A percentile compares a stretch with the other conserved stretches of the same genome.
Evolutionary conservation across 92 coral and sea anemone species (phyloP).

Genomic region (Porites rus): DNA sequence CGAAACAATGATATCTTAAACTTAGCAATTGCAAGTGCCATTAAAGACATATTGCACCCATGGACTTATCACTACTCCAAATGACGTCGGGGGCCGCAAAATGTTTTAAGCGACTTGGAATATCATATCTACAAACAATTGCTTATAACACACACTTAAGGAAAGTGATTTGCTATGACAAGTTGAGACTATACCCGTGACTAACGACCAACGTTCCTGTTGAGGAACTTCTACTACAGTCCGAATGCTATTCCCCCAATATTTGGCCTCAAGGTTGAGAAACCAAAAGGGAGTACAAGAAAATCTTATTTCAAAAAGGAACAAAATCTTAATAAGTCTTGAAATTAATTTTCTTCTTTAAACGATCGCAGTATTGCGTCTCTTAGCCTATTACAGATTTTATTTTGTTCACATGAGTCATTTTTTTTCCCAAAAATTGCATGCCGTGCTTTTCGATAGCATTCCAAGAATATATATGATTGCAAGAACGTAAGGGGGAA

Average conservation of each 20-base stretch:
- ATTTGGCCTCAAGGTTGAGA: neutral
- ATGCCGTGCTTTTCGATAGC: neutral
- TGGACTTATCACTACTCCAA: too few relatives aligned
- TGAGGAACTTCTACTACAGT: neutral
- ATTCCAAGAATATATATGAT: constrained; percentile 20
- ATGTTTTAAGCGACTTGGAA: too few relatives aligned
- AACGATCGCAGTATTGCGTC: neutral
- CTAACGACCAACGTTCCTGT: neutral
- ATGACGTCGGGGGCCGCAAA: too few relatives aligned
- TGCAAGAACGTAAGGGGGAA: neutral
- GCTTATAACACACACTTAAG: neutral
- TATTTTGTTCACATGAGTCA: neutral
- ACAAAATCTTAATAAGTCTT: neutral
- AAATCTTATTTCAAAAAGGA: neutral
- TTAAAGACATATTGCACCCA: too few relatives aligned
- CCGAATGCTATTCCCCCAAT: neutral
- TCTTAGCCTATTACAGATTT: neutral
- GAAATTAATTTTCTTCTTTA: neutral
- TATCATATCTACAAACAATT: too few relatives aligned
- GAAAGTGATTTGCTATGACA: neutral
- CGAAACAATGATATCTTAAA: too few relatives aligned
- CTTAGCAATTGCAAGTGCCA: too few relatives aligned
- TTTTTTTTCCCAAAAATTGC: neutral
- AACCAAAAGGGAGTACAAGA: neutral
- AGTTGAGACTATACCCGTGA: neutral